Evolutionary conservation across 2,888 invertebrate genomes (phyloP).

Genomic region (Cynaeus angustus): DNA sequence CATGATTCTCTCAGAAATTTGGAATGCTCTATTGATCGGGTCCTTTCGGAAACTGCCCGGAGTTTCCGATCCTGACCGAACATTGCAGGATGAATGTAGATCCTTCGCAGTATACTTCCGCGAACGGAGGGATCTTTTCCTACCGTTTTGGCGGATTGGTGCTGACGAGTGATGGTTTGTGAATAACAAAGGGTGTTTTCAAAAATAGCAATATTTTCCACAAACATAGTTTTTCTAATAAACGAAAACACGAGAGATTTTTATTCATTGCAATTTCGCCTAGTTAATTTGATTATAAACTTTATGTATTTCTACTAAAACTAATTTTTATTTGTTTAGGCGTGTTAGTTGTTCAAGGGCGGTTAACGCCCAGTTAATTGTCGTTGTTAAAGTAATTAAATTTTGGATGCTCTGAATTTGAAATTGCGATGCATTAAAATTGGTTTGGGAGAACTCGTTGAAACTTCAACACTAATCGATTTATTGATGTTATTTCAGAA

Average conservation of each 20-base stretch:
- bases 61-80: constrained; percentile 61
- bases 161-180: constrained; percentile 34
- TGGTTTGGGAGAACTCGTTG: not conserved
- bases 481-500: constrained; percentile 9
- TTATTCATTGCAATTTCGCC: too few relatives aligned
- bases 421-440: not conserved
- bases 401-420: not conserved
- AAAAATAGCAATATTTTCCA: not conserved
- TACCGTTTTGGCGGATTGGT: constrained; percentile 12
- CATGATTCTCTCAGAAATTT: constrained; percentile 47
- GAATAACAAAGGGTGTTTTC: not conserved
- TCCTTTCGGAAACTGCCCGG: constrained; percentile 66
- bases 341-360: not conserved
- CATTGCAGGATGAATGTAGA: constrained; percentile 54
- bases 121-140: constrained; percentile 22
- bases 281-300: too few relatives aligned
- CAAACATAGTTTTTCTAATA: not conserved
- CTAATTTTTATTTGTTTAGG: constrained; percentile 1
- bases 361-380: constrained; percentile 4
- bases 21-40: constrained; percentile 65
- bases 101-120: constrained; percentile 45
- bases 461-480: not conserved
- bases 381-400: not conserved
- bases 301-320: too few relatives aligned
- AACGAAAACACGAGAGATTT: not conserved